Evolutionary conservation across 2,797 vertebrate species (phyloP), one percentile per base, ranked within the genome.

Genomic region (Mormyrus proboscirostris): DNA sequence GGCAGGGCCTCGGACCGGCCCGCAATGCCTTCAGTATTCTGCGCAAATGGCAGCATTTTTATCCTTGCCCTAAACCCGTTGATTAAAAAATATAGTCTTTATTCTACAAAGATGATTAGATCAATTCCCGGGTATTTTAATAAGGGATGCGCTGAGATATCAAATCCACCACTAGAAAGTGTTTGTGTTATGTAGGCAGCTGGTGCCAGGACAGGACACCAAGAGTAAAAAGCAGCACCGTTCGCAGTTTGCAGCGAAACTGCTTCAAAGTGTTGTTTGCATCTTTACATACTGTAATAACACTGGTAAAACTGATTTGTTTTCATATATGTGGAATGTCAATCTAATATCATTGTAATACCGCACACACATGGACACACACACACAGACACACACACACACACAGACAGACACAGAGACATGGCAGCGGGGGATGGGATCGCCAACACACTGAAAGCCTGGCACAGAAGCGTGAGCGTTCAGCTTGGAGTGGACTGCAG

Each of bases 211-310:
- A 95, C 94, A 94, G 95, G 93, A 93, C 94, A 95, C 95, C 94
- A 90, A 95, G 95, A 95, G 95, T 96, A 96, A 93, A 96, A 96
- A 96, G 96, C 96, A 96, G 96, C 96, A 96, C 96, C 96, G 95
- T 96, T 95, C 95, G 96, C 95, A 95, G 93, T 96, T 89, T 57
- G 69, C 57, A 95, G 95, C 94, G 95, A 93, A 95, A 95, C 94
- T 93, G 53, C 85, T 59, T 79, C 95, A 96, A 96, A 96, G 94
- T 95, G 94, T 96, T 93, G 93, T 95, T 95, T 96, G 95, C 95
- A 95, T 95, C 95, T 95, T 94, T 95, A 76, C 93, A 93, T 92
- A 95, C 94, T 94, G 94, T 90, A 92, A 94, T 93, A 95, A 93
- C 93, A 94, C 92, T 94, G 91, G 89, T 85, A 87, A 94, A 76